Conservation (phyloP, 2,797 vertebrate species). For the Etheostoma nigrum region DNA sequence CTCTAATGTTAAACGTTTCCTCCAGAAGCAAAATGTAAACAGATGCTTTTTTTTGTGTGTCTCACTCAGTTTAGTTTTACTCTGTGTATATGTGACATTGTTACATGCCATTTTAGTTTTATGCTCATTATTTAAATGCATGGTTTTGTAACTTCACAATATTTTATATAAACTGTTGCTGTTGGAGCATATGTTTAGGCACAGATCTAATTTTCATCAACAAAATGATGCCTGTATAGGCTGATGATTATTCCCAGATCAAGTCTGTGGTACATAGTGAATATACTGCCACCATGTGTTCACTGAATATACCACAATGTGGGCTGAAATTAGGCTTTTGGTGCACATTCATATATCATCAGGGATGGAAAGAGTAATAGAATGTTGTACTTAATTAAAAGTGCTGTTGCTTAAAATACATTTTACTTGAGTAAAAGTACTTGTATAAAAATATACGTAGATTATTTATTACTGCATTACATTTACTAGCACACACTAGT, state of each 20-base stretch:
- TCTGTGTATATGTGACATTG: background rate
- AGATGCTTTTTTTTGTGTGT: background rate
- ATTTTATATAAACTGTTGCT: background rate
- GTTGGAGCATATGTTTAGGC: background rate
- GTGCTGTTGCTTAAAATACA: background rate
- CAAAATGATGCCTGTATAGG: background rate
- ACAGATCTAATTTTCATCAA: background rate
- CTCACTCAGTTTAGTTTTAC: background rate
- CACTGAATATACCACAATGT: constrained; percentile 5
- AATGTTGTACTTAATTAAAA: background rate
- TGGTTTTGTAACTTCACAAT: background rate
- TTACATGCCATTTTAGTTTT: background rate
- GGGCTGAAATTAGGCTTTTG: background rate
- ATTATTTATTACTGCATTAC: no score
- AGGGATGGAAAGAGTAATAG: background rate
- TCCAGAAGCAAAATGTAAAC: background rate
- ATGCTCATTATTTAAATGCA: background rate
- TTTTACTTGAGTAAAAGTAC: background rate
- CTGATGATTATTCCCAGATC: background rate
- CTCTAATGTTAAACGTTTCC: background rate
- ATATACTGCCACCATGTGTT: constrained; percentile 39
- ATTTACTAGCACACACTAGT: no score
- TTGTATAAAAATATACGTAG: background rate
- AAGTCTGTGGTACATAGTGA: background rate
- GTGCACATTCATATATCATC: background rate